Evolutionary conservation across 2,113 vertebrate species (phyloP), one percentile per base, ranked within the genome.

Genomic region (Hippocampus guttulatus): DNA sequence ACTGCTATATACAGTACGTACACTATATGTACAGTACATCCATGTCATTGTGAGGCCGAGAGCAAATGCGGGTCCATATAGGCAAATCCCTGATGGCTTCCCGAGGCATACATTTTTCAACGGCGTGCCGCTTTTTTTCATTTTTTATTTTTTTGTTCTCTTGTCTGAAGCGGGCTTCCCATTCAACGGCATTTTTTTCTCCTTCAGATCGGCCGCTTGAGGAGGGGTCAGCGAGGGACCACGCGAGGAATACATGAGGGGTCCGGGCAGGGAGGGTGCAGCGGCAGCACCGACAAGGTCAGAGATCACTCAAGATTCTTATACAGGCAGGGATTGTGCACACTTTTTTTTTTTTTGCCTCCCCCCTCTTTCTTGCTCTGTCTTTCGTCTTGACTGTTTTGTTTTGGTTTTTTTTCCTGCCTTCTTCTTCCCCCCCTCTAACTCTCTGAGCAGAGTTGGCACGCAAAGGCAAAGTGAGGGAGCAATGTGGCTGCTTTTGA

Each of bases 161-260:
- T 76, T 81, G 70, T 84, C 83, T 84, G 89, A 86, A 75, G 75
- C 67, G 74, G 63, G 85, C 79, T 67, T 75, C 82, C 77, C 82
- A 84, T 86, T 85, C 77, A 84, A 84, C 80, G 54, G 82, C 82
- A 80, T 76, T 67, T 86, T 61, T 66, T 65, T 75, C 79, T 63
- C 70, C 75, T 70, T 81, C 81, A 90, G 88, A 88, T 81, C 76
- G 15, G 72, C 70, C 57, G 72, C 76, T 86, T 75, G 70, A 79
- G 77, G 66, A 73, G 84, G 76, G 78, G 68, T 84, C 79, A 77
- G 82, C 27, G 64, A 80, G 77, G 75, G 85, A 80, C 73, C 69
- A 67, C 66, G 84, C 65, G 82, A 89, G 83, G 90, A 91, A 90
- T 91, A 92, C 89, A 92, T 92, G 92, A 91, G 87, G 90, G 87